Percentiles rank a stretch among this genome's conserved stretches.
Conservation (phyloP, 2,113 vertebrate genomes). For the Burhinus oedicnemus region DNA sequence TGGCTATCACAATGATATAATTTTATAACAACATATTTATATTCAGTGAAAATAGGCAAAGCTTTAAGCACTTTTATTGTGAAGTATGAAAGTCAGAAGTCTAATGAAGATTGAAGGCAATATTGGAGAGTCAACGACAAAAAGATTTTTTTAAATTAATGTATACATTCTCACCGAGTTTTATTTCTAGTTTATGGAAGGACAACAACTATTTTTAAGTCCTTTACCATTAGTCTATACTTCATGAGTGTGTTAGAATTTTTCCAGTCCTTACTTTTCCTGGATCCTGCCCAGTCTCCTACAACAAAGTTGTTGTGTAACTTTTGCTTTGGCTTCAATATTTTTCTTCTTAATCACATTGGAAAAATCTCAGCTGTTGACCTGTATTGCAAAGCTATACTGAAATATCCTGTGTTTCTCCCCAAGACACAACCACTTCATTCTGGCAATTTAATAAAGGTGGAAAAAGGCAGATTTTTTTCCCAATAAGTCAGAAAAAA, state of each 20-base stretch:
- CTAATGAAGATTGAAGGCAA: not conserved
- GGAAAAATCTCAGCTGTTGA: not conserved
- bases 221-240: not conserved
- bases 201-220: not conserved
- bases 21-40: not conserved
- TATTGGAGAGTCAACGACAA: not conserved
- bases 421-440: not conserved
- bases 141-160: not conserved
- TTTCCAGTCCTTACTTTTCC: not conserved
- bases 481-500: not conserved
- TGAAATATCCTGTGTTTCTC: not conserved
- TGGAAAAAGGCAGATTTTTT: not conserved
- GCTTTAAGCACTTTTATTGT: not conserved
- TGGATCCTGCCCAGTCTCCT: not conserved
- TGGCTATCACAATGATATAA: not conserved
- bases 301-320: not conserved
- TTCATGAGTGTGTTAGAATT: not conserved
- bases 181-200: not conserved
- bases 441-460: not conserved
- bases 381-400: not conserved
- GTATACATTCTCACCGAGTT: not conserved
- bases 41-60: not conserved
- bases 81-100: not conserved
- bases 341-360: not conserved
- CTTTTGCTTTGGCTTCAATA: not conserved